phyloP scores from a whole-genome alignment of 2,113 vertebrate species.

The Mormoops blainvillei region DNA sequence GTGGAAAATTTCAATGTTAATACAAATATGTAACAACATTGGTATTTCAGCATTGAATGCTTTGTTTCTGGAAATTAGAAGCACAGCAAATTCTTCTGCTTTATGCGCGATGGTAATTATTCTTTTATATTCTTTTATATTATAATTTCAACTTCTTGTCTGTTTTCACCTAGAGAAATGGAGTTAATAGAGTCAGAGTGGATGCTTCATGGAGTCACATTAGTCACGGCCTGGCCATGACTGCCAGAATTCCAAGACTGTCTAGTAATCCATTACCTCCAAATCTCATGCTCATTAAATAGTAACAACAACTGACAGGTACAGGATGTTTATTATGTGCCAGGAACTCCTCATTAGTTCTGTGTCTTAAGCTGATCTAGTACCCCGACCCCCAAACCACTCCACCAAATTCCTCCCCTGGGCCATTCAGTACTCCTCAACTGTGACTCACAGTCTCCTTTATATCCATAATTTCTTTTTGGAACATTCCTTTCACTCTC shows the following conservation, averaged over 20 bases:
- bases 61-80: not conserved
- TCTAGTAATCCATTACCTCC: not conserved
- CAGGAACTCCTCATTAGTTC: not conserved
- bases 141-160: not conserved
- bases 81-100: not conserved
- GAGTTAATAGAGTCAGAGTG: not conserved
- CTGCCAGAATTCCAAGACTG: not conserved
- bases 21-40: not conserved
- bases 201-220: not conserved
- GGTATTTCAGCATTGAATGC: not conserved
- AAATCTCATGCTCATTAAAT: not conserved
- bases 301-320: not conserved
- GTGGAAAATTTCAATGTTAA: not conserved
- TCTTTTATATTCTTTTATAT: not conserved
- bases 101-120: slow-evolving; percentile 24
- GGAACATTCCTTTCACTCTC: not conserved
- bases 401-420: not conserved
- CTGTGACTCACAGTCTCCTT: not conserved
- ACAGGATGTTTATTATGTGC: not conserved
- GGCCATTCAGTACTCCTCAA: not conserved
- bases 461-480: not conserved
- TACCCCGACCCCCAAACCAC: not conserved
- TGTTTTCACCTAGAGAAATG: not conserved
- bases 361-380: not conserved
- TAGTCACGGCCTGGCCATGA: not conserved